Base-by-base conservation (phyloP, 2,113 vertebrate species). In the Hylia prasina region DNA sequence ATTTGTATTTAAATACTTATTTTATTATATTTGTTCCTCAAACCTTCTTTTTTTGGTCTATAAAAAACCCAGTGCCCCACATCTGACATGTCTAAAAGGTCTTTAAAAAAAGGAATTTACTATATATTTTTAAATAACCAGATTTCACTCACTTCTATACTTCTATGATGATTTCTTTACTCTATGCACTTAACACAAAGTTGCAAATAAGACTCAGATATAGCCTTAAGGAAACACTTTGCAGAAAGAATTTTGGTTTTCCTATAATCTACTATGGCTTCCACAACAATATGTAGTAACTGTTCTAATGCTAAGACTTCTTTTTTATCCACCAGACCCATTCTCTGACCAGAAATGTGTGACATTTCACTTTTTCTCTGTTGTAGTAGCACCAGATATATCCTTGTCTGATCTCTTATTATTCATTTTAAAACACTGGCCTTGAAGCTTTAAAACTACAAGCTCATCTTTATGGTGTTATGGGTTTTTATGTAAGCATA, bases 41-140 rank as follows among this genome's bases (percentile, higher is more conserved):
- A 44, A 33, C 8, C 0, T 17, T 31, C 8, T 33, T 42, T 27
- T 35, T 72, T 24, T 48, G 15, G 5, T 44, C 15, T 64, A 6
- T 13, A 11, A 63, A 23, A 81, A 31, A 4, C 0, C 0, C 4
- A 54, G 24, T 47, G 15, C 3, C 37, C 11, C 4, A 11, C n/a
- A 23, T 6, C 6, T 2, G 6, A 30, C 2, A 22, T 9, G 4
- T 54, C 20, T 48, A 35, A 69, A 84, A 51, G 1, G 0, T 31
- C 3, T 69, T 14, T 37, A 24, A 35, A 40, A 54, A 40, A 30
- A 11, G 5, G 3, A 24, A 2, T 68, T 63, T 33, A 50, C 72
- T 39, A 11, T 19, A 7, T 28, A 51, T 58, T 42, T 42, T 60
- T 25, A 73, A 94, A 63, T 51, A 76, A 64, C 1, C 18, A 31